Evolutionary conservation across 2,888 invertebrate species (phyloP), one percentile per base, ranked within the genome.

Genomic region (Tetragonula carbonaria): DNA sequence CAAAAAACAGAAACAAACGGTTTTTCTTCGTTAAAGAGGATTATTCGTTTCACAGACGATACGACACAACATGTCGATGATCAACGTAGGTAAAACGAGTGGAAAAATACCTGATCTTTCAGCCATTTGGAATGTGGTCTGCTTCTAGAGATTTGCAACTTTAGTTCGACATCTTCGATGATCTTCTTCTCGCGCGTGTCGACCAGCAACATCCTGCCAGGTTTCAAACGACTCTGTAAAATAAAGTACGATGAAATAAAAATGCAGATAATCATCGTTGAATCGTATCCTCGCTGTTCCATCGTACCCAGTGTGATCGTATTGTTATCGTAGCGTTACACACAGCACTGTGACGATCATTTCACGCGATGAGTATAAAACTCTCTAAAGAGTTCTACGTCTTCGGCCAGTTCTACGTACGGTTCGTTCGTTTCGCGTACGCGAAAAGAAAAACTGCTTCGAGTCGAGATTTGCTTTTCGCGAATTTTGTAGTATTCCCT

Each of bases 201-300:
- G 74, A 99, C 99, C 90, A 99, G 95, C 94, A 99, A 95, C 99
- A 99, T 99, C 88, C 99, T 97, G 5, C 99, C 99, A 2, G 99
- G 99, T 95, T 99, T 99, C 92, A 99, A 96, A 86, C 99, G 98
- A 93, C 99, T 99, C 97, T 98, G 95, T 59, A 95, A 95, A 91
- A 92, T 59, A 95, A 95, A 91, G 92, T 86, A 78, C 23, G 23
- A 23, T 23, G 23, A 23, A 23, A 23, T 23, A 23, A 23, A 89
- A 75, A 88, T 74, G 65, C 87, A 85, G 92, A 91, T 93, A 88
- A 94, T 90, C 85, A 86, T 85, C 77, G 83, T 89, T 82, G 88
- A 91, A 91, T 85, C 89, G 87, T 68, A 88, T 85, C 84, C 33
- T 33, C 88, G 87, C 73, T 80, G 82, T 74, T 28, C 28, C 28